Evolutionary conservation across 2,797 vertebrate genomes (phyloP).

Genomic region (Acanthurus tractus): DNA sequence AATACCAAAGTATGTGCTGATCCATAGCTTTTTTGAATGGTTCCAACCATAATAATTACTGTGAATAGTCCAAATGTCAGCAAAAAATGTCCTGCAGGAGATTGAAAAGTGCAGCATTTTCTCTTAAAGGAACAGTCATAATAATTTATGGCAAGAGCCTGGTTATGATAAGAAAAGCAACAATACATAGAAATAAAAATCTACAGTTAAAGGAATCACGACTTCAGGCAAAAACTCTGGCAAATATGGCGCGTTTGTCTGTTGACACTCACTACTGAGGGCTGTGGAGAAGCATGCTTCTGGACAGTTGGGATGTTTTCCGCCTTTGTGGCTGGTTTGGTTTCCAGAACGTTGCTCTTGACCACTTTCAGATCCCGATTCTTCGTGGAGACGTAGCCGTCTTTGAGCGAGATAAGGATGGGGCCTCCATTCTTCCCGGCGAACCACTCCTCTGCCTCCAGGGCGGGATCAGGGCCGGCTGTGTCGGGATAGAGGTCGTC

Average conservation of each 20-base stretch:
- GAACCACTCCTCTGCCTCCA: constrained; percentile 98
- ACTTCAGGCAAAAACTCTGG: no score
- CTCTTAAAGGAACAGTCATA: background rate
- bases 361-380: constrained; percentile 96
- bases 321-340: constrained; percentile 90
- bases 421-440: constrained; percentile 95
- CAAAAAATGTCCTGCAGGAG: constrained; percentile 8
- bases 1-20: constrained; percentile 64
- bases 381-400: constrained; percentile 95
- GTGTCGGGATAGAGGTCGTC: constrained; percentile 98
- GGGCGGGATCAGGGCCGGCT: constrained; percentile 92
- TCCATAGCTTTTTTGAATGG: constrained; percentile 51
- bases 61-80: constrained; percentile 37
- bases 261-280: constrained; percentile 84
- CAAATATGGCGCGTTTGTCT: no score
- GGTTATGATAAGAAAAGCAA: no score
- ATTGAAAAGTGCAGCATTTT: constrained; percentile 14
- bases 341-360: constrained; percentile 94
- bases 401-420: constrained; percentile 94
- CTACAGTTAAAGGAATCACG: background rate
- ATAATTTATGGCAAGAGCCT: background rate
- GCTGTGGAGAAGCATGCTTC: constrained; percentile 85
- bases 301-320: constrained; percentile 86
- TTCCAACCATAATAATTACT: constrained; percentile 61
- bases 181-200: background rate